Evolutionary conservation across 2,888 invertebrate species (phyloP), one percentile per base, ranked within the genome.

Genomic region (Patella depressa): DNA sequence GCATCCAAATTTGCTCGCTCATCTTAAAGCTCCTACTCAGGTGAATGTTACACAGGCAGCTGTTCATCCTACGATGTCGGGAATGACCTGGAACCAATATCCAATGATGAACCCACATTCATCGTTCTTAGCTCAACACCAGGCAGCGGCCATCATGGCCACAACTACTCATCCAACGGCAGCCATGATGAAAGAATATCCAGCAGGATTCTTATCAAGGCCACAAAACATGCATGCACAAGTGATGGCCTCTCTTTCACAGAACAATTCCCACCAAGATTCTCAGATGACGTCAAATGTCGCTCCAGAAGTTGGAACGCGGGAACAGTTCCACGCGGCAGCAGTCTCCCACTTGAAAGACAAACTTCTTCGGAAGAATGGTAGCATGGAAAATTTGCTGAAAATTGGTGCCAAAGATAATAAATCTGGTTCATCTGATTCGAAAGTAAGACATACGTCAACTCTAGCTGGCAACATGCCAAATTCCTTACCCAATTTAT

Each of bases 1-100:
- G 11, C 89, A 89, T 78, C 89, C 89, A 1, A 88, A 89, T 74
- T 83, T 89, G n/a, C 82, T 89, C 74, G 89, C 89, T 76, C 88
- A 89, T 72, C 83, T 89, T n/a, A 86, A 85, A 45, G 82, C 86
- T n/a, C 78, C 80, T 7, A 74, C 74, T 65, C 77, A 73, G 79
- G 80, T 73, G 79, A 81, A n/a, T 82, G 81, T 65, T 69, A 53
- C 71, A 54, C 77, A 45, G 69, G 69, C 57, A 65, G 72, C 72
- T 17, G 55, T 75, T 1, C 73, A 59, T 17, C 65, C 65, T 11
- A 70, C 53, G 70, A 55, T 45, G 55, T 74, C 17, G 53, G 55
- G 19, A 34, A 69, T n/a, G 19, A 53, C 17, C 53, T 74, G 53
- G 80, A 79, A 79, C 19, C 72, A 55, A 2, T 54, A 71, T 65